A percentile compares a stretch with the other conserved stretches of the same genome.
Conservation (phyloP, 23 tunicate genomes). For the Botrylloides violaceus region DNA sequence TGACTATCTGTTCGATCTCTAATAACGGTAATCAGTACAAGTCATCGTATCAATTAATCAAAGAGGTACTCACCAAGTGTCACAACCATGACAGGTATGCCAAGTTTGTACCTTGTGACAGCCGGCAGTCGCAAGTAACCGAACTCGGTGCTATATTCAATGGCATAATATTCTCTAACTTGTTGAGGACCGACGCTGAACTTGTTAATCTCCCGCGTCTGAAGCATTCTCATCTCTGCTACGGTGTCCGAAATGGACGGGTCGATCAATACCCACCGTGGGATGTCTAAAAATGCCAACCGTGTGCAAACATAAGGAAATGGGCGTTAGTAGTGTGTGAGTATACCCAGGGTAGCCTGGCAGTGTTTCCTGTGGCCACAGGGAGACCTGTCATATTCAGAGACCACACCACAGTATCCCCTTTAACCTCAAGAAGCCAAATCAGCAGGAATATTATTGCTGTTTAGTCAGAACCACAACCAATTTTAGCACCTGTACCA, state of each 20-base stretch:
- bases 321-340: neutral
- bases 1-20: no score
- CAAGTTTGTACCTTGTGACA: conserved; percentile 51
- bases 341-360: neutral
- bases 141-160: conserved; percentile 87
- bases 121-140: conserved; percentile 87
- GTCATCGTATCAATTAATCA: no score
- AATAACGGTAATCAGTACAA: neutral
- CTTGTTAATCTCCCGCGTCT: conserved; percentile 8
- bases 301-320: neutral
- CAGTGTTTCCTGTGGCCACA: neutral
- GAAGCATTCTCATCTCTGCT: conserved; percentile 1
- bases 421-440: no score
- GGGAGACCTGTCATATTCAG: neutral
- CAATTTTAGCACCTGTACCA: no score
- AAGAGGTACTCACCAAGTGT: conserved; percentile 47
- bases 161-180: conserved; percentile 60
- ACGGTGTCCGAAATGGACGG: conserved; percentile 18
- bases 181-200: conserved; percentile 24
- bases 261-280: conserved; percentile 3
- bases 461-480: no score
- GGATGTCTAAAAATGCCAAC: conserved; percentile 6
- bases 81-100: conserved; percentile 75
- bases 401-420: no score
- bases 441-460: no score